Conservation (phyloP, 1,140 invertebrate species). For the Drosophila albomicans region DNA sequence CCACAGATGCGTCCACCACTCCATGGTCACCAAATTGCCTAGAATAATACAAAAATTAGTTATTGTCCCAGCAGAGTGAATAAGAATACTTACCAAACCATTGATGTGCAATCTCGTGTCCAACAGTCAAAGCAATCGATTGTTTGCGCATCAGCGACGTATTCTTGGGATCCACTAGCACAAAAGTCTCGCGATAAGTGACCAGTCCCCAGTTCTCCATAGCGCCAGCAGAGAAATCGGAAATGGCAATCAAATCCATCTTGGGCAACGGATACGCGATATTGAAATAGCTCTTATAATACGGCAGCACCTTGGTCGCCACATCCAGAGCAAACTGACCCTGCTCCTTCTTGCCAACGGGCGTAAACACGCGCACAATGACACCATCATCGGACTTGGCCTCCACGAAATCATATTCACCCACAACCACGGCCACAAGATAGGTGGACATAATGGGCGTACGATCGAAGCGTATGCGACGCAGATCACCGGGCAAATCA, state of each 20-base stretch:
- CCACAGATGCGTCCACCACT: conserved; percentile 94
- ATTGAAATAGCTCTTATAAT: conserved; percentile 97
- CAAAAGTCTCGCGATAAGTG: conserved; percentile 91
- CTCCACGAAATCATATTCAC: conserved; percentile 97
- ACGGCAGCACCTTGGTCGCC: conserved; percentile 93
- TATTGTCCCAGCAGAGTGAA: too few species aligned
- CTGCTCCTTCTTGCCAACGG: conserved; percentile 95
- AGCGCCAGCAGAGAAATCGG: conserved; percentile 95
- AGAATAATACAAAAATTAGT: not conserved
- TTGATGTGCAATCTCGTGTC: conserved; percentile 95
- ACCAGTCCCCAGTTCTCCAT: conserved; percentile 98
- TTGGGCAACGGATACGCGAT: conserved; percentile 98
- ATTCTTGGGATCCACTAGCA: conserved; percentile 93
- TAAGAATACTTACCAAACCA: conserved; percentile 89
- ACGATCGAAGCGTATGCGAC: conserved; percentile 91
- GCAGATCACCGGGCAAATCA: conserved; percentile 85
- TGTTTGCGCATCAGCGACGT: conserved; percentile 94
- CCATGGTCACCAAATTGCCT: conserved; percentile 94
- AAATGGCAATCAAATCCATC: conserved; percentile 97
- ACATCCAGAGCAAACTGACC: conserved; percentile 96
- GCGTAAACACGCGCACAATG: conserved; percentile 95
- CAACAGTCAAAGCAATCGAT: conserved; percentile 94
- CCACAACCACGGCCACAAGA: conserved; percentile 95
- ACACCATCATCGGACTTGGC: conserved; percentile 92
- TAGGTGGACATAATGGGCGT: conserved; percentile 99